These are phyloP conservation scores for Diabrotica undecimpunctata DNA, from an alignment of 1,140 invertebrate species.

Conservation along the genomic window DNA sequence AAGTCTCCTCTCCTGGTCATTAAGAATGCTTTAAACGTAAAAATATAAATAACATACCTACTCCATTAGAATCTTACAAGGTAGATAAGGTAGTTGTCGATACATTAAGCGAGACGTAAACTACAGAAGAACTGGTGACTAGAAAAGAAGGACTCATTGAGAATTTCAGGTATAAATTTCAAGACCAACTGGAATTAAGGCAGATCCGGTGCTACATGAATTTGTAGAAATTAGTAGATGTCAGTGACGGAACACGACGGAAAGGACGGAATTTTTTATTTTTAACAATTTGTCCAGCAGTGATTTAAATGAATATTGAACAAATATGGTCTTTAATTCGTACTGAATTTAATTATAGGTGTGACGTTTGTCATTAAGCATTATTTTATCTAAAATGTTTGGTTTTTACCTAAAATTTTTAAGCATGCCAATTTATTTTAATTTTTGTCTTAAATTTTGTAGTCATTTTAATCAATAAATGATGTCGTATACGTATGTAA, in stretches of 20 bases:
- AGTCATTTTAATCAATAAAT: too few species aligned
- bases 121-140: slow-evolving; percentile 23
- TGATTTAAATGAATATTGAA: too few species aligned
- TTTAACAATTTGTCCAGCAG: too few species aligned
- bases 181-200: slow-evolving; percentile 34
- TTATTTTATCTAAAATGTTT: too few species aligned
- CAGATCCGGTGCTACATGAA: slow-evolving; percentile 40
- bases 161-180: background rate
- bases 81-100: slow-evolving; percentile 45
- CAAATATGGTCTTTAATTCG: too few species aligned
- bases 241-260: background rate
- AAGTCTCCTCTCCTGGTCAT: slow-evolving; percentile 23
- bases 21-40: slow-evolving; percentile 38
- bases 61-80: slow-evolving; percentile 43
- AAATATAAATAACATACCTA: slow-evolving; percentile 33
- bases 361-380: too few species aligned
- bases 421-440: too few species aligned
- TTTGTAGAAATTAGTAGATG: slow-evolving; percentile 46
- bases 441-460: too few species aligned
- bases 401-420: too few species aligned
- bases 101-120: slow-evolving; percentile 45
- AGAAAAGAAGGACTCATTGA: background rate
- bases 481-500: too few species aligned
- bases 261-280: too few species aligned
- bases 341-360: too few species aligned